Conservation (phyloP, 1,140 invertebrate genomes). For the Drosophila melanica region DNA sequence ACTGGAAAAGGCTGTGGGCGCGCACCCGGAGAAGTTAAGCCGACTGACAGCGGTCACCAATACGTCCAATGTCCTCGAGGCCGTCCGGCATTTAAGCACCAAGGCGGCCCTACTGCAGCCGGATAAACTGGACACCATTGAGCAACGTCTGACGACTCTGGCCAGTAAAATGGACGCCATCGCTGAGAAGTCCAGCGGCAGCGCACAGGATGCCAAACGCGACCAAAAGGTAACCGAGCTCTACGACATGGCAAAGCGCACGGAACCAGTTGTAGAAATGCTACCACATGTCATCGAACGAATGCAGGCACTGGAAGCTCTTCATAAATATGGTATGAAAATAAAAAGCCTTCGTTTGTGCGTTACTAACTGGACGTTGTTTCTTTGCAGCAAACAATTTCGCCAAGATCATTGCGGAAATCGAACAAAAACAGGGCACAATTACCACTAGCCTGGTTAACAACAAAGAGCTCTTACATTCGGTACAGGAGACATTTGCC, state of each 20-base stretch:
- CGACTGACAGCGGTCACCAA: constrained; percentile 82
- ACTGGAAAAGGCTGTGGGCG: constrained; percentile 90
- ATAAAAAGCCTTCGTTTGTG: background rate
- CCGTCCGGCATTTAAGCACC: constrained; percentile 90
- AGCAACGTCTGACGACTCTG: constrained; percentile 89
- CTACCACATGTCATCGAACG: constrained; percentile 93
- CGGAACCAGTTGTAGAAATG: constrained; percentile 90
- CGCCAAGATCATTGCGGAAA: constrained; percentile 91
- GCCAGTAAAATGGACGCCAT: constrained; percentile 91
- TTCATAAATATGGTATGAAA: constrained; percentile 94
- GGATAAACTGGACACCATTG: constrained; percentile 91
- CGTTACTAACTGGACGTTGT: background rate
- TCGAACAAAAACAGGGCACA: constrained; percentile 92
- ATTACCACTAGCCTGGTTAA: constrained; percentile 89
- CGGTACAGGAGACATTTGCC: constrained; percentile 91
- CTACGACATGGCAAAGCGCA: constrained; percentile 94
- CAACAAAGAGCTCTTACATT: constrained; percentile 91
- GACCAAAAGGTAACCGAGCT: constrained; percentile 93
- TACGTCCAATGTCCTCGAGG: constrained; percentile 86
- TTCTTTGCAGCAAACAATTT: constrained; percentile 91
- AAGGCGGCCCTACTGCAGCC: constrained; percentile 92
- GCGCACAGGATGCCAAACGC: constrained; percentile 89
- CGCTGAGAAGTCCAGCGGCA: constrained; percentile 87
- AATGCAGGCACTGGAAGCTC: constrained; percentile 91
- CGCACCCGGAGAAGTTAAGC: constrained; percentile 86